Conservation (phyloP, 2,113 vertebrate genomes). For the Callorhinus ursinus region DNA sequence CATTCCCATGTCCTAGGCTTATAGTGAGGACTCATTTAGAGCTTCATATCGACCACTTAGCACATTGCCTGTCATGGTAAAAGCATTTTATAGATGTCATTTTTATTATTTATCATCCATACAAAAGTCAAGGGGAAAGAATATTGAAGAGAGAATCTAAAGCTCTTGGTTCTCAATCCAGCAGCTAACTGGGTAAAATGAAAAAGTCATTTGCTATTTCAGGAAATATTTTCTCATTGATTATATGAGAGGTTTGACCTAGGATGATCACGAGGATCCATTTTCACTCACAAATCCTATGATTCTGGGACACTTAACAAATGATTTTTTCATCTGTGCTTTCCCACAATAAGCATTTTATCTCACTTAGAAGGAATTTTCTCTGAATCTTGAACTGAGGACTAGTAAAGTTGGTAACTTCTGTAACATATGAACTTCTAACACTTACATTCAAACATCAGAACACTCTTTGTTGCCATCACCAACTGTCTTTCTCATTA, state of each 20-base stretch:
- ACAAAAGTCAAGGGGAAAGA: background rate
- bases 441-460: slow-evolving; percentile 36
- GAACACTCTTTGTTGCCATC: slow-evolving; percentile 66
- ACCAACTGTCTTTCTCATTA: slow-evolving; percentile 69
- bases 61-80: background rate
- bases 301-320: background rate
- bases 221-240: background rate
- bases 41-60: background rate
- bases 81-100: background rate
- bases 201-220: background rate
- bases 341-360: background rate
- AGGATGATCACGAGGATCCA: background rate
- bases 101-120: background rate
- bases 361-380: background rate
- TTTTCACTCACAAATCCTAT: background rate
- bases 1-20: background rate
- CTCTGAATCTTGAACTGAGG: background rate
- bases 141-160: background rate
- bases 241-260: background rate
- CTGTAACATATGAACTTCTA: background rate
- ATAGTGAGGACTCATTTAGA: background rate
- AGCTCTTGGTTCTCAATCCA: background rate
- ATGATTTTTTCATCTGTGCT: background rate
- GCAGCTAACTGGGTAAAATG: background rate
- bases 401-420: background rate